Evolutionary conservation across 2,888 invertebrate genomes (phyloP), one percentile per base, ranked within the genome.

Genomic region (Cybosia mesomella): DNA sequence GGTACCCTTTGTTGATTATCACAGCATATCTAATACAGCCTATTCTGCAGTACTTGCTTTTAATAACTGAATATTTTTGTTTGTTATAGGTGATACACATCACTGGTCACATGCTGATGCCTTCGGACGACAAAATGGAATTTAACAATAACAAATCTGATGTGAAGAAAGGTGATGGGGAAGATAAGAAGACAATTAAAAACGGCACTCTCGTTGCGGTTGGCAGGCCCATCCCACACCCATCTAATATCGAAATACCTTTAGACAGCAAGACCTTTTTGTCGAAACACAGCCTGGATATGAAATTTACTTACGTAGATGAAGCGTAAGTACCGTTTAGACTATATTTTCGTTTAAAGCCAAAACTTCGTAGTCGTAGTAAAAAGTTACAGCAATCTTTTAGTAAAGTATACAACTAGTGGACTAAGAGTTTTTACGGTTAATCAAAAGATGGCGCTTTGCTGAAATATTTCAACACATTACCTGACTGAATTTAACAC

Each of bases 261-360:
- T 92, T 99, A 77, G 98, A 98, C 77, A 96, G 96, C 81, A 97
- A 98, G 86, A 98, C 98, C 0, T 99, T 99, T 93, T 95, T 99
- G 70, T 98, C 98, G 22, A 98, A 98, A 87, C 99, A 99, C 90
- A 97, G 96, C 83, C 95, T 98, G 87, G 98, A 98, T 88, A 99
- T 99, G 98, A 98, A 98, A 88, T 98, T 98, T 87, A 98, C 98
- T 28, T 98, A 98, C 88, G 98, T 98, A 71, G 99, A 99, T 92
- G 98, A 98, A 79, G 97, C 97, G 99, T 99, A 90, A 96, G 97
- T 96, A 81, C 13, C 0, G 8, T 58, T 32, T n/a, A n/a, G 1
- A 58, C 1, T n/a, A 34, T 58, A n/a, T 22, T 22, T 55, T 22
- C 4, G 22, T 8, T 53, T 18, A 21, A 53, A 2, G 2, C 10